Evolutionary conservation across 1,140 invertebrate genomes (phyloP), one percentile per base, ranked within the genome.

Genomic region (Diorhabda sublineata): DNA sequence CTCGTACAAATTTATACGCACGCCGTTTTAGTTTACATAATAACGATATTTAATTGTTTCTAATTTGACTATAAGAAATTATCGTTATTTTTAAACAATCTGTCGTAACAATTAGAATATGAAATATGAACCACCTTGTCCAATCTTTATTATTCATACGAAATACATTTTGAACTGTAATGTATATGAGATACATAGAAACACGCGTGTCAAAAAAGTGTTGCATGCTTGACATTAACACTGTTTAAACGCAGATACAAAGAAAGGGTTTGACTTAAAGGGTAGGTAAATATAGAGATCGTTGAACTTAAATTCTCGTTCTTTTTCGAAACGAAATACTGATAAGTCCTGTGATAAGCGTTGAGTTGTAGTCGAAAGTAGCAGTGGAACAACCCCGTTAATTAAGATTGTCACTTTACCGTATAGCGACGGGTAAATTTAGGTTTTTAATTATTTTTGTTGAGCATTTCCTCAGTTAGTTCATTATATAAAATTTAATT

Each of bases 401-500:
- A 81, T 81, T 81, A 81, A 81, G 79, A 80, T 81, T 81, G 80
- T 81, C 80, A 81, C 77, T 80, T 80, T 76, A 76, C 74, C 75
- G 77, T 80, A 76, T 71, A 77, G 64, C 76, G 75, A 71, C 75
- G 71, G 74, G 76, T 75, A 75, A 81, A 80, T 81, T 80, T 81
- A 78, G 80, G 79, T 81, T 81, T 81, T 81, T 81, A 81, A 81
- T 81, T 81, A 81, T 81, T 81, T 80, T 80, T 81, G 79, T 80
- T 80, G 79, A 80, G 78, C 79, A 80, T 81, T 81, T 81, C 78
- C 79, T 79, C 80, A 79, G 75, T 80, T 79, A 80, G 78, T 81
- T 80, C 80, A 81, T 81, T 81, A 81, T 81, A 81, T 81, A 78
- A 81, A 80, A 81, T 81, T 81, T 81, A 81, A 81, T 81, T 81